Evolutionary conservation across 1,140 invertebrate species (phyloP).

Genomic region (Plodia interpunctella): DNA sequence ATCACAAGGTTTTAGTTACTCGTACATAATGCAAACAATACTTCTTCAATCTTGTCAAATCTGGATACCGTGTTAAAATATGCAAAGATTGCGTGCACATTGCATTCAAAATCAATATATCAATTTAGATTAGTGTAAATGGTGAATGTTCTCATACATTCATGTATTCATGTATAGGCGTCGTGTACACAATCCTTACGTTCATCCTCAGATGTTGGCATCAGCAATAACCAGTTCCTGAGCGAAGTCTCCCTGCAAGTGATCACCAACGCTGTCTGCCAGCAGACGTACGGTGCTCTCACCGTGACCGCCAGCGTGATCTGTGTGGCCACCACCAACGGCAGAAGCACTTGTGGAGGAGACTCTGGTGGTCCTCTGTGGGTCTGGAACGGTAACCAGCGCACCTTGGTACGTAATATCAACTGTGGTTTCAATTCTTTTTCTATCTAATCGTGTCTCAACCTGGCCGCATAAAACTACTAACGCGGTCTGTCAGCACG

Average conservation of each 20-base stretch:
- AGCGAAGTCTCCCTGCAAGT: conserved; percentile 29
- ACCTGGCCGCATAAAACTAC: too few relatives aligned
- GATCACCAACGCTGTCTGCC: conserved; percentile 33
- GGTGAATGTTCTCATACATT: too few relatives aligned
- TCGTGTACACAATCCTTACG: too few relatives aligned
- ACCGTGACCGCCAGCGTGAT: conserved; percentile 22
- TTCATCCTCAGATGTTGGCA: conserved; percentile 18
- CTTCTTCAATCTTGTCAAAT: too few relatives aligned
- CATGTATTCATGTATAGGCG: too few relatives aligned
- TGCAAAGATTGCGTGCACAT: too few relatives aligned
- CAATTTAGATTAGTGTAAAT: too few relatives aligned
- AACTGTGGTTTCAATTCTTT: background rate
- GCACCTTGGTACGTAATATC: conserved; percentile 19
- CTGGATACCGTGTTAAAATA: too few relatives aligned
- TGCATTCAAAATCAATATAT: too few relatives aligned
- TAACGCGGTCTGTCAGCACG: too few relatives aligned
- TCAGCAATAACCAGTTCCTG: conserved; percentile 22
- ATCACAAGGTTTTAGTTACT: background rate
- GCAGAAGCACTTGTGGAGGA: conserved; percentile 29
- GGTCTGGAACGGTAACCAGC: conserved; percentile 4
- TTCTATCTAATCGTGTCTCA: too few relatives aligned
- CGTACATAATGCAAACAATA: too few relatives aligned
- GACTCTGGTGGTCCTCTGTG: conserved; percentile 42
- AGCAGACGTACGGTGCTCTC: conserved; percentile 16
- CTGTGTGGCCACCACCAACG: conserved; percentile 27